These are phyloP conservation scores for Perognathus longimembris DNA, from an alignment of 2,113 vertebrate genomes.

Conservation along the genomic window DNA sequence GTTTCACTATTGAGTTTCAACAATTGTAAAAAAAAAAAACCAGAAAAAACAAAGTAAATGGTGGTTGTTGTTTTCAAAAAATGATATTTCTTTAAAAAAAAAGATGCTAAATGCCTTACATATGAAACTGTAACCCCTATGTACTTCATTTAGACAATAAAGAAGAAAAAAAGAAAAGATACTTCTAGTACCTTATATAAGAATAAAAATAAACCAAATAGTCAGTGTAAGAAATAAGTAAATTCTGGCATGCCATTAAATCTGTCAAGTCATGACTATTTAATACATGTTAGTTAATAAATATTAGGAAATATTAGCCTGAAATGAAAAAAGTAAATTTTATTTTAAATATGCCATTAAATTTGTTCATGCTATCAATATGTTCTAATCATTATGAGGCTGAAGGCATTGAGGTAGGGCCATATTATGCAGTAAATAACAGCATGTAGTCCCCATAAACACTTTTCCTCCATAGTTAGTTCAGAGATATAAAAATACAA, in stretches of 20 bases:
- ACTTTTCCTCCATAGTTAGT: neutral
- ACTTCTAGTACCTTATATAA: neutral
- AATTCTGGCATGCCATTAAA: neutral
- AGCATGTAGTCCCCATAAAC: neutral
- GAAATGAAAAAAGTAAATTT: neutral
- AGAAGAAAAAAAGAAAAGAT: neutral
- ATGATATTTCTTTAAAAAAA: neutral
- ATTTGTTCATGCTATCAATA: neutral
- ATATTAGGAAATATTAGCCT: neutral
- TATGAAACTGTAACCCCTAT: too few relatives aligned
- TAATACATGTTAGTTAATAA: neutral
- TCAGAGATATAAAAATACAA: neutral
- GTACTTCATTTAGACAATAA: too few relatives aligned
- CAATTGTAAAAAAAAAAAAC: neutral
- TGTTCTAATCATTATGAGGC: neutral
- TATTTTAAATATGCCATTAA: neutral
- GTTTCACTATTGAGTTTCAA: neutral
- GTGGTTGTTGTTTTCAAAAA: too few relatives aligned
- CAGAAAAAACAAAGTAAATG: neutral
- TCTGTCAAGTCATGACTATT: neutral
- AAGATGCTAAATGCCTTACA: too few relatives aligned
- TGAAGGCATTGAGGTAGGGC: neutral
- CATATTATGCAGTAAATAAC: neutral
- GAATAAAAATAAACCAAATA: neutral
- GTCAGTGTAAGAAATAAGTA: neutral